Evolutionary conservation across 2,888 invertebrate species (phyloP).

Genomic region (Aromia moschata): DNA sequence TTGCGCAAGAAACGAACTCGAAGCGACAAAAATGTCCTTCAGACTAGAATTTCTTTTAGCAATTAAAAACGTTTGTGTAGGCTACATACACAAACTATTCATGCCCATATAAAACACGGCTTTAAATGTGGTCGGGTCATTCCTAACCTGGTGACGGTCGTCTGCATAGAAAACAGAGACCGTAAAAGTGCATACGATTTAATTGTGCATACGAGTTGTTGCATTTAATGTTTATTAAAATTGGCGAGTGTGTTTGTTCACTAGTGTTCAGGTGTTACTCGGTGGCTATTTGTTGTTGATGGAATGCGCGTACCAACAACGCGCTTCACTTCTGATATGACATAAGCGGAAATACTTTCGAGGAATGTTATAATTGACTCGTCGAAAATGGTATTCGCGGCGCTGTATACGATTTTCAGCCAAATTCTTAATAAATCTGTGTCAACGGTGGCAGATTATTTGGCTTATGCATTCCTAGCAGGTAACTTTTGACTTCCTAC

Average conservation of each 20-base stretch:
- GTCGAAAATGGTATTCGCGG: conserved; percentile 37
- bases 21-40: conserved; percentile 7
- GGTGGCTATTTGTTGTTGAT: too few relatives aligned
- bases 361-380: background rate
- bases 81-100: conserved; percentile 5
- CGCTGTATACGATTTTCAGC: too few relatives aligned
- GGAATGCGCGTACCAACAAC: too few relatives aligned
- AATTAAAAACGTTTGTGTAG: conserved; percentile 19
- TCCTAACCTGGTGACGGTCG: conserved; percentile 3
- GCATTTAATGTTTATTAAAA: too few relatives aligned
- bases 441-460: conserved; percentile 36
- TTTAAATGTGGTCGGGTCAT: background rate
- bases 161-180: background rate
- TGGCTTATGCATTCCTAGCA: conserved; percentile 39
- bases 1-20: background rate
- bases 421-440: conserved; percentile 38
- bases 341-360: background rate
- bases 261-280: too few relatives aligned
- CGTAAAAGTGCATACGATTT: too few relatives aligned
- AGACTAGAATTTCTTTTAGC: conserved; percentile 10
- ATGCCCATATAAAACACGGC: conserved; percentile 10
- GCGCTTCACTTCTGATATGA: too few relatives aligned
- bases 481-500: conserved; percentile 30
- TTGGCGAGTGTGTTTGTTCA: too few relatives aligned
- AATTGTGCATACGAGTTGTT: too few relatives aligned